phyloP scores from a whole-genome alignment of 2,888 invertebrate genomes.

The Drosophila limbata region DNA sequence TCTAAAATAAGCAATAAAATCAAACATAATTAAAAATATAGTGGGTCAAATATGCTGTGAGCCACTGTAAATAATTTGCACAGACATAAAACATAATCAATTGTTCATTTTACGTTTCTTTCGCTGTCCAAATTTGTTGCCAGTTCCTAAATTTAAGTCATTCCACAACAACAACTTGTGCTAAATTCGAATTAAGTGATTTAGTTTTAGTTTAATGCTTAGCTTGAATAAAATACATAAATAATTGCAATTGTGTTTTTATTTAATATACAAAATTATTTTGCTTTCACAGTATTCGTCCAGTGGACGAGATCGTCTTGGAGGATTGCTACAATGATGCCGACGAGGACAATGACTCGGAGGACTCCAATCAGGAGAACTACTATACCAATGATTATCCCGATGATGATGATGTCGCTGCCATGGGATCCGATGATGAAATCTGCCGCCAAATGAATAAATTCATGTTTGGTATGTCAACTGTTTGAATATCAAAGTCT shows the following conservation, averaged over 20 bases:
- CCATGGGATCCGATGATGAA: conserved; percentile 87
- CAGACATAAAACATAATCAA: conserved; percentile 11
- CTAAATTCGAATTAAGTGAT: conserved; percentile 60
- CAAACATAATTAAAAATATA: too few species aligned
- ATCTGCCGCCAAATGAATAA: conserved; percentile 87
- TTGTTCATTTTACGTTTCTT: conserved; percentile 15
- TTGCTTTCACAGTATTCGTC: conserved; percentile 73
- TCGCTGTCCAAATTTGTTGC: conserved; percentile 39
- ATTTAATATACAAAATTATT: conserved; percentile 14
- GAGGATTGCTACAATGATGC: conserved; percentile 83
- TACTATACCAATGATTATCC: conserved; percentile 93
- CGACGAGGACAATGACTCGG: conserved; percentile 87
- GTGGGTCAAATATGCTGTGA: too few species aligned
- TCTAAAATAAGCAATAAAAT: too few species aligned
- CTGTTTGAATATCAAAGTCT: background rate
- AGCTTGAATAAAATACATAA: conserved; percentile 41
- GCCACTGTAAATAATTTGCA: background rate
- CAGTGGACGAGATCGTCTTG: conserved; percentile 78
- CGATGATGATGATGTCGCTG: conserved; percentile 87
- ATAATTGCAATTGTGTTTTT: conserved; percentile 38
- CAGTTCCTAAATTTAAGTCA: conserved; percentile 55
- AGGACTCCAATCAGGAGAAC: conserved; percentile 92
- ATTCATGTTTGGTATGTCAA: conserved; percentile 79
- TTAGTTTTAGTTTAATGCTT: conserved; percentile 56
- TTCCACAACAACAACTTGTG: conserved; percentile 51